phyloP scores from a whole-genome alignment of 2,888 invertebrate genomes.

The Phaedon cochleariae region DNA sequence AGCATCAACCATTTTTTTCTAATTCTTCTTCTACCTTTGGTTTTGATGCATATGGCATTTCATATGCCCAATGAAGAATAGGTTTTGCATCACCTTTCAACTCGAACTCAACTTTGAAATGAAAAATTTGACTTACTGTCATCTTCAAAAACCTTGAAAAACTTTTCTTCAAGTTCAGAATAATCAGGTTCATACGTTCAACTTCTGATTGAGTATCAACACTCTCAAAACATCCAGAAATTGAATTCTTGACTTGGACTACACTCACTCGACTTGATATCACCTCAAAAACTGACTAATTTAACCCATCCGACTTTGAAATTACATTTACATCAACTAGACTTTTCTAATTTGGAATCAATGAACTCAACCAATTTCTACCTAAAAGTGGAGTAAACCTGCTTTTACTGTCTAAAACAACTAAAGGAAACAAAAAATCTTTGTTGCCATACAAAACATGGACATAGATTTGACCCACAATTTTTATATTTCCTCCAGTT shows the following conservation, averaged over 20 bases:
- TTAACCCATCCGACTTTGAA: not conserved
- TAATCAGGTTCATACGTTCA: not conserved
- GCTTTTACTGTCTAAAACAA: not conserved
- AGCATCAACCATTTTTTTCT: conserved; percentile 23
- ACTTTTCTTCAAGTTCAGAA: no score
- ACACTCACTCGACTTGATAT: no score
- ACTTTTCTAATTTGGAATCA: not conserved
- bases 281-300: no score
- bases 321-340: not conserved
- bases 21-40: conserved; percentile 44
- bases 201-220: not conserved
- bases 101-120: no score
- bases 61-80: conserved; percentile 21
- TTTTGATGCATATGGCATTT: no score
- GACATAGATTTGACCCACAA: conserved; percentile 13
- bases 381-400: not conserved
- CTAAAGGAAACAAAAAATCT: not conserved
- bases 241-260: no score
- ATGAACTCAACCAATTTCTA: not conserved
- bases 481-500: conserved; percentile 9
- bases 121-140: conserved; percentile 6
- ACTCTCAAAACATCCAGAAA: no score
- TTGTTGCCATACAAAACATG: conserved; percentile 1
- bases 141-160: conserved; percentile 8
- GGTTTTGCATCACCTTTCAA: conserved; percentile 9